phyloP scores from a whole-genome alignment of 92 coral and sea anemone species.

The Phenganax stokvisi region DNA sequence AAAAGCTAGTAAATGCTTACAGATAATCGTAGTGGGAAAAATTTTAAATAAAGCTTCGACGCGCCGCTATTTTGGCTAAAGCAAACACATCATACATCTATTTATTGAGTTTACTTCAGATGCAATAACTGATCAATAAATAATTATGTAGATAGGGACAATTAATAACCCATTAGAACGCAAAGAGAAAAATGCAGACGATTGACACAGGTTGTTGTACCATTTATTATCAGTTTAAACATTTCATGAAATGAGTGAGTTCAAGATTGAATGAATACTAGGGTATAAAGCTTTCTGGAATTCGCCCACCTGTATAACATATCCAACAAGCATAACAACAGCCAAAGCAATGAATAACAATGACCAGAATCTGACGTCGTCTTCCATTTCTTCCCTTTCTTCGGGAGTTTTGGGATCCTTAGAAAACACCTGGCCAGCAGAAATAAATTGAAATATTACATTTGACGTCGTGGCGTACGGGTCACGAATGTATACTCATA shows the following conservation, averaged over 20 bases:
- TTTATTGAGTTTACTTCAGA: no score
- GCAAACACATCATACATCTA: no score
- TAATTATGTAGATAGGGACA: no score
- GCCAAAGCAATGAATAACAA: conserved; percentile 42
- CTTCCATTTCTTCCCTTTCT: conserved; percentile 14
- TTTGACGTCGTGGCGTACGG: neutral
- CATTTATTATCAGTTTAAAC: neutral
- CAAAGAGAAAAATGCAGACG: no score
- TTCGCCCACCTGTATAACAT: conserved; percentile 33
- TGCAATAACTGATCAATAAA: no score
- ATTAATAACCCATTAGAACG: no score
- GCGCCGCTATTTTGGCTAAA: no score
- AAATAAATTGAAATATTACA: neutral
- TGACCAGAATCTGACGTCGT: conserved; percentile 42
- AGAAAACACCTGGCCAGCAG: conserved; percentile 33
- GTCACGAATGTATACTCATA: neutral
- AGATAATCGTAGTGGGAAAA: no score
- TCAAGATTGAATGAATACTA: neutral
- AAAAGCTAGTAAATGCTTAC: no score
- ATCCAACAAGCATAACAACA: conserved; percentile 1
- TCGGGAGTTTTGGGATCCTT: neutral
- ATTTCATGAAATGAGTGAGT: neutral
- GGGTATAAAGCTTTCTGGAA: neutral
- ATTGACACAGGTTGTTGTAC: neutral
- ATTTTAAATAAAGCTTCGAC: no score